Evolutionary conservation across 2,113 vertebrate genomes (phyloP).

Genomic region (Psittacus erithacus): DNA sequence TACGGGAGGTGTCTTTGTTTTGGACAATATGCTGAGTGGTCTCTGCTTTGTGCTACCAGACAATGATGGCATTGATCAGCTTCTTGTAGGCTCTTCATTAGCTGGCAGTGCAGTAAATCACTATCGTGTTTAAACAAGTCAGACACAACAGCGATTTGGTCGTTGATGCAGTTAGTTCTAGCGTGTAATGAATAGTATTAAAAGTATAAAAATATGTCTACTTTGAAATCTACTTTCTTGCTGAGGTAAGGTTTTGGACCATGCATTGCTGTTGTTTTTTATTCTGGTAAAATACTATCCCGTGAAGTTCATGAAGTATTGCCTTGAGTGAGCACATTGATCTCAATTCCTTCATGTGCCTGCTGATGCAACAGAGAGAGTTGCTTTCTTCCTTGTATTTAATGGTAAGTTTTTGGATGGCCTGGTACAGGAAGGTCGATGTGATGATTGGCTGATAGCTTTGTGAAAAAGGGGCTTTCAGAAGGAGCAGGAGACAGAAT

Average conservation of each 20-base stretch:
- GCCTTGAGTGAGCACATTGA: not conserved
- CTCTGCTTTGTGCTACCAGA: slow-evolving; percentile 44
- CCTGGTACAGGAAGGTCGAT: not conserved
- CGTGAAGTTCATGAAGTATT: not conserved
- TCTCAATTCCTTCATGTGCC: not conserved
- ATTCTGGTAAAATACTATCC: not conserved
- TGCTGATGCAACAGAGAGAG: not conserved
- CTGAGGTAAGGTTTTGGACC: not conserved
- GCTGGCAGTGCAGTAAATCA: slow-evolving; percentile 55
- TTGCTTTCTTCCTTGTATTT: not conserved
- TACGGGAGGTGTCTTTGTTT: slow-evolving; percentile 17
- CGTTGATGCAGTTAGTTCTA: slow-evolving; percentile 23
- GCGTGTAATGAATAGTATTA: not conserved
- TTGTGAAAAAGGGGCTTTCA: not conserved
- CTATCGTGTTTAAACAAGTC: slow-evolving; percentile 52
- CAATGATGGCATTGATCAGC: slow-evolving; percentile 54
- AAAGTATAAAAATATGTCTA: not conserved
- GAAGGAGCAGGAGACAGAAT: not conserved
- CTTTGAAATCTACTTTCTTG: slow-evolving; percentile 9
- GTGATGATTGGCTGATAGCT: not conserved
- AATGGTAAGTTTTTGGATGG: not conserved
- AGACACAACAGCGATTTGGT: not conserved
- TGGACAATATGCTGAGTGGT: slow-evolving; percentile 40
- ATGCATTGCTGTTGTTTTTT: not conserved
- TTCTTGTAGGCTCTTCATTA: slow-evolving; percentile 64